Evolutionary conservation across 2,888 invertebrate species (phyloP), one percentile per base, ranked within the genome.

Genomic region (Tillus elongatus): DNA sequence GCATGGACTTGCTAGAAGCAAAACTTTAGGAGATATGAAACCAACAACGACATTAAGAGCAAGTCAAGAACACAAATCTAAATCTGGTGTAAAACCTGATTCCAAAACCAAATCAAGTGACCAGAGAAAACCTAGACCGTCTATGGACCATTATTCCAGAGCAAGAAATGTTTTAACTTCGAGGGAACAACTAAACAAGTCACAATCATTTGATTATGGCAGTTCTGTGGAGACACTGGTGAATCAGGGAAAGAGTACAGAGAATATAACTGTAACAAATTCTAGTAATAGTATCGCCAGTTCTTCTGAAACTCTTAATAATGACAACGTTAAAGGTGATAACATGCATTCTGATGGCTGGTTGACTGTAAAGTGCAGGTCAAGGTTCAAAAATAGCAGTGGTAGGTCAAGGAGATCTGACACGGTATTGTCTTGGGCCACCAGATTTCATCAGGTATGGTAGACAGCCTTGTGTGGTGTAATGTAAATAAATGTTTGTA

Each of bases 291-390:
- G 60, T 34, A 60, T 65, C 41, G 71, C 71, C 15, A 73, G 74
- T 52, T 75, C 75, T 28, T 66, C 70, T 1, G 76, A 76, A 54
- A 75, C 75, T 1, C 61, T 75, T 12, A 70, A 73, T 1, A 66
- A 64, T 27, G 74, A 75, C 56, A 70, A 71, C 33, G 59, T 71
- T 8, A 70, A 70, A 41, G 54, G 43, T 24, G 53, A 52, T 8
- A 35, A 40, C 12, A 14, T 43, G 27, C 43, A 50, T n/a, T 40
- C 57, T 27, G 86, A 86, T 48, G 93, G 92, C 1, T 93, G 92
- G 93, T 74, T 90, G 44, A 92, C 87, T 0, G 93, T 93, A 0
- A 82, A 87, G 52, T 80, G 82, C 31, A 73, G 82, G 26, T 73
- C 70, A 2, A 70, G 86, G 14, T 63, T 74, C 29, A 74, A 61